Evolutionary conservation across 2,113 vertebrate species (phyloP), one percentile per base, ranked within the genome.

Genomic region (Stictonetta naevosa): DNA sequence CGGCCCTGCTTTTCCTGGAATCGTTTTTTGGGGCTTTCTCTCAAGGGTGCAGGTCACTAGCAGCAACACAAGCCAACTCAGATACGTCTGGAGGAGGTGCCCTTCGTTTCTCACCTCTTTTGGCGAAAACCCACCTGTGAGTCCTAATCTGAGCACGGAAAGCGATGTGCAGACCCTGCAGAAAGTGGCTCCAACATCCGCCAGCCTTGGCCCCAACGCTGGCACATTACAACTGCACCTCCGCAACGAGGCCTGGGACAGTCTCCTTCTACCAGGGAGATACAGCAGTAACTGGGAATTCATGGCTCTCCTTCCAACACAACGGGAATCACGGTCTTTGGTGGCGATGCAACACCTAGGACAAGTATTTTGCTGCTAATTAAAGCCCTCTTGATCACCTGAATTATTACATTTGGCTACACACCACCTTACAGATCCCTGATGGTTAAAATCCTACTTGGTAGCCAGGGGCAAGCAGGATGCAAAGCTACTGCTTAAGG

Each of bases 71-170:
- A 79, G 31, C 14, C 40, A 56, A 3, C 55, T 38, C 19, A 15
- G 36, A 13, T 23, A 77, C 19, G 19, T 36, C 1, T 0, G 58
- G 15, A 21, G 18, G 33, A 25, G 7, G 33, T n/a, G 16, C 20
- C 31, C 21, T 77, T 48, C 1, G 0, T 69, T 82, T 63, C 38
- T n/a, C 7, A 13, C 38, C 18, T 20, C 38, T 82, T 50, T 38
- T 34, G 17, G 26, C 59, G 60, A 52, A 58, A 74, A 36, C 14
- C 29, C 19, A 17, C 3, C 31, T 17, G 3, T 11, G 11, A 72
- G 10, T 23, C 63, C 53, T 28, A 33, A 33, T 8, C 9, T 0
- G 0, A 64, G 28, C 25, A 46, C 1, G 33, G 33, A 60, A 58
- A 31, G 29, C 20, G 31, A 34, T 0, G 2, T 2, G 18, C 17